phyloP scores from a whole-genome alignment of 2,888 invertebrate species.

The Noctuana brunneofusca region DNA sequence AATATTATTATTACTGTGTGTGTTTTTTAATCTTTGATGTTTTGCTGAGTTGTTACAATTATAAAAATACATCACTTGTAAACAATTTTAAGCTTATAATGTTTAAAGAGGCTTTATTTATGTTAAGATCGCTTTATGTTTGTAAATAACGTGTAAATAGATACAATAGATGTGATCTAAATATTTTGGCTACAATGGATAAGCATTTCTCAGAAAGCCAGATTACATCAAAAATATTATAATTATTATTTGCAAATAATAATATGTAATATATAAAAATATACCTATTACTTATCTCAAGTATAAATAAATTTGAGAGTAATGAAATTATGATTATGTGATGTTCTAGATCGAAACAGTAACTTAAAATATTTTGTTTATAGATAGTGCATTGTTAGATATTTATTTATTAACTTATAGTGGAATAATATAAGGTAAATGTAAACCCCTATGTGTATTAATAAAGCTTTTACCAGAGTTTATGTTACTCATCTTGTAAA shows the following conservation, averaged over 20 bases:
- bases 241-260: neutral
- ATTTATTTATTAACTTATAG: slow-evolving; percentile 72
- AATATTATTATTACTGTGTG: neutral
- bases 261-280: too few species aligned
- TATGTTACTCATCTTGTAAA: slow-evolving; percentile 73
- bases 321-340: slow-evolving; percentile 11
- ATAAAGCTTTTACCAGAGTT: slow-evolving; percentile 69
- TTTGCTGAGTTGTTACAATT: neutral
- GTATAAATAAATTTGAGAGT: slow-evolving; percentile 4
- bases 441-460: slow-evolving; percentile 50
- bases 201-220: neutral
- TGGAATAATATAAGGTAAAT: slow-evolving; percentile 47
- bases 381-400: slow-evolving; percentile 44
- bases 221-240: neutral
- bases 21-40: neutral
- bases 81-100: slow-evolving; percentile 12
- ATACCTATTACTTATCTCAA: neutral
- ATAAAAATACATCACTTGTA: neutral
- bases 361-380: slow-evolving; percentile 21
- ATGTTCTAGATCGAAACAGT: slow-evolving; percentile 15
- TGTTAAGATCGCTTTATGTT: slow-evolving; percentile 35
- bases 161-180: slow-evolving; percentile 19
- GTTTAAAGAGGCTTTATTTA: slow-evolving; percentile 32
- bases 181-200: neutral
- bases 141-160: slow-evolving; percentile 41